phyloP scores from a whole-genome alignment of 2,113 vertebrate species.

The Chauna torquata region DNA sequence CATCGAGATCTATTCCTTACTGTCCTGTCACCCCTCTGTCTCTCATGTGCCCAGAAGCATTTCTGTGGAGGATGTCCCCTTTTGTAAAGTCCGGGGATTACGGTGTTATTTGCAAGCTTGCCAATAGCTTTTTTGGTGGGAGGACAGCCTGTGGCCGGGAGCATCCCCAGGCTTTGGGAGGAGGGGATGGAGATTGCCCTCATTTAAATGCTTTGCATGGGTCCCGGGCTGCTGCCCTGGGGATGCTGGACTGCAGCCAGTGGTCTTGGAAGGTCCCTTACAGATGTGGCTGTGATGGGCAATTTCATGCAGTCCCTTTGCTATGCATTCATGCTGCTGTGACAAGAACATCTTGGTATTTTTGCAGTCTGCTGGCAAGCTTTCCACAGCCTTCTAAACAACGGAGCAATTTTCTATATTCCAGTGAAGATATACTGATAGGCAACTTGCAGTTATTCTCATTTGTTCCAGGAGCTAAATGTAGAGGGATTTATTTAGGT shows the following conservation, averaged over 20 bases:
- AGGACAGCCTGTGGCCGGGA: neutral
- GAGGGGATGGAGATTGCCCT: fast-evolving
- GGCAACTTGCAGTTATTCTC: neutral
- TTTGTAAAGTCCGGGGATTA: neutral
- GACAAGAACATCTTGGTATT: neutral
- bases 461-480: neutral
- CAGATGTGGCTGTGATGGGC: neutral
- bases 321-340: neutral
- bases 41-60: neutral
- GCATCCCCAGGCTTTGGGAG: neutral
- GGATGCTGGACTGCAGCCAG: fast-evolving
- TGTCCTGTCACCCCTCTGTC: neutral
- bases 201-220: neutral
- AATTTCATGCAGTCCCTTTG: neutral
- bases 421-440: neutral
- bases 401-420: neutral
- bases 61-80: neutral
- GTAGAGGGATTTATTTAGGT: neutral
- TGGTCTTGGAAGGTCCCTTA: neutral
- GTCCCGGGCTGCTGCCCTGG: neutral
- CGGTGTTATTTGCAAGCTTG: neutral
- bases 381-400: neutral
- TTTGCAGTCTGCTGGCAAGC: neutral
- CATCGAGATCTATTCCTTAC: neutral
- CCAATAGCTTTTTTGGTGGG: neutral